Evolutionary conservation across 2,888 invertebrate genomes (phyloP).

Genomic region (Oxyteleia sp.): DNA sequence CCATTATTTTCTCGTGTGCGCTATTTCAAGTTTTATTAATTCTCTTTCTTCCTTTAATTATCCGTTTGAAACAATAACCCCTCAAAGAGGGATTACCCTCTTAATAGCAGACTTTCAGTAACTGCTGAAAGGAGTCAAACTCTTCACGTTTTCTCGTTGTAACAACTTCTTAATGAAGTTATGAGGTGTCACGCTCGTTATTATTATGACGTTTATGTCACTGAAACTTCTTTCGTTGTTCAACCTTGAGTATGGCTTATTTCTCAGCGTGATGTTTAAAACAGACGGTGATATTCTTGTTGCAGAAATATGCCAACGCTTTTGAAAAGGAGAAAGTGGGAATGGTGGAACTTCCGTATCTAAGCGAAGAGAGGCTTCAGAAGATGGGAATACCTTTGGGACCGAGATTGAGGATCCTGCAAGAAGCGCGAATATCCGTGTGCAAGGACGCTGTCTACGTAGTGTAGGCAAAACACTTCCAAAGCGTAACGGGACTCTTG

Average conservation of each 20-base stretch:
- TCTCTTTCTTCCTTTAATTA: constrained; percentile 16
- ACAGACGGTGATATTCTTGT: constrained; percentile 72
- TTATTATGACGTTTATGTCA: not conserved
- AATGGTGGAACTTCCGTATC: constrained; percentile 96
- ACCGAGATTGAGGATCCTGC: constrained; percentile 94
- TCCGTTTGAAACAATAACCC: not conserved
- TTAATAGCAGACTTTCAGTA: not conserved
- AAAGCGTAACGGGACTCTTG: not conserved
- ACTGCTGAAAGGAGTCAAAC: not conserved
- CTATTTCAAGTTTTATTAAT: not conserved
- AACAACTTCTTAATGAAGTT: constrained; percentile 8
- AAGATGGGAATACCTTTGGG: constrained; percentile 97
- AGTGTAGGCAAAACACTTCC: constrained; percentile 82
- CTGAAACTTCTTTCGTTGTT: not conserved
- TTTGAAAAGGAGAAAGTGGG: constrained; percentile 96
- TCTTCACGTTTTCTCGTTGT: not conserved
- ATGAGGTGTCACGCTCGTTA: not conserved
- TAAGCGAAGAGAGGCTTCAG: constrained; percentile 95
- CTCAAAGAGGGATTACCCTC: not conserved
- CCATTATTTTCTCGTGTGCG: too few relatives aligned
- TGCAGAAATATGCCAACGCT: constrained; percentile 94
- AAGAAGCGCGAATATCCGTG: constrained; percentile 92
- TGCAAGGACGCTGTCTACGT: constrained; percentile 90
- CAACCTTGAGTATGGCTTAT: not conserved
- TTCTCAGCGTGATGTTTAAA: not conserved